Evolutionary conservation across 1,140 invertebrate genomes (phyloP).

Genomic region (Laodelphax striatellus): DNA sequence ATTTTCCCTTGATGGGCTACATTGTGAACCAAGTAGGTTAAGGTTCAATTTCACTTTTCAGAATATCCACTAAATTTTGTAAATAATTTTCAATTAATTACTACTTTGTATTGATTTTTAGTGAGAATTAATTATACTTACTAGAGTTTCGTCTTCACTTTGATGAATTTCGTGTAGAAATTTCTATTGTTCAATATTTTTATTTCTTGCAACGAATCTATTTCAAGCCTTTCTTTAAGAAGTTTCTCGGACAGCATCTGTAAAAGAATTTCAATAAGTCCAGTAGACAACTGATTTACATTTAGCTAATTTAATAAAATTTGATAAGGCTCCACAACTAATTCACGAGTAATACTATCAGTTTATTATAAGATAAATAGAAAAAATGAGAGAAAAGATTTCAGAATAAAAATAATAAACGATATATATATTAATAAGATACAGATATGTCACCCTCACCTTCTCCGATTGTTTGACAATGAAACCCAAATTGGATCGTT

Average conservation of each 20-base stretch:
- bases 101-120: no score
- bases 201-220: slow-evolving; percentile 83
- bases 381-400: no score
- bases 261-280: slow-evolving; percentile 22
- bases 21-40: no score
- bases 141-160: slow-evolving; percentile 96
- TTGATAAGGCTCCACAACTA: no score
- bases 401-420: background rate
- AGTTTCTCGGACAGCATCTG: slow-evolving; percentile 71
- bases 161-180: slow-evolving; percentile 94
- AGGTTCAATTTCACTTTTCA: no score
- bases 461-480: slow-evolving; percentile 67
- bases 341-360: no score
- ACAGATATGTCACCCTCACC: slow-evolving; percentile 29
- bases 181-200: slow-evolving; percentile 84
- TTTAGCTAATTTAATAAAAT: no score
- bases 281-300: slow-evolving; percentile 11
- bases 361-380: no score
- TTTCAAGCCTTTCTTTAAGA: slow-evolving; percentile 84
- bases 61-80: no score
- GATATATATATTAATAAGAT: no score
- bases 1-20: no score
- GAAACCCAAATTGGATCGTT: slow-evolving; percentile 59
- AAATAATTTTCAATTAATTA: no score
- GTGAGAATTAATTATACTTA: slow-evolving; percentile 44